Percentiles rank a stretch among this genome's conserved stretches.
Conservation (phyloP, 2,888 invertebrate species). For the Copidosoma aretas region DNA sequence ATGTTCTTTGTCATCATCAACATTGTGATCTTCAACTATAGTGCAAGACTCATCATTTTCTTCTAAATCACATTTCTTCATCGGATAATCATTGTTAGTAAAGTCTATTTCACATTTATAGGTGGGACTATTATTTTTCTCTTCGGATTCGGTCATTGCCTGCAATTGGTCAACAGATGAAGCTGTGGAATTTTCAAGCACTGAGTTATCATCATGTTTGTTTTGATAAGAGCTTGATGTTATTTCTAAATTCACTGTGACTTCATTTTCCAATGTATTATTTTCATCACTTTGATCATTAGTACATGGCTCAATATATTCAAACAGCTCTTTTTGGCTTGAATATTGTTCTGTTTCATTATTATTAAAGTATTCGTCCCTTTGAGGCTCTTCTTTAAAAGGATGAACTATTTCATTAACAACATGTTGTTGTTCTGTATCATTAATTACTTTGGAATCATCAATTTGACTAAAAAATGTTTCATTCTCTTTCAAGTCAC, state of each 20-base stretch:
- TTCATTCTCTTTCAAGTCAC: not conserved
- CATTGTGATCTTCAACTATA: not conserved
- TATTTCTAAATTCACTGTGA: conserved; percentile 17
- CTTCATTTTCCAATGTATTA: not conserved
- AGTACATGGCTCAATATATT: not conserved
- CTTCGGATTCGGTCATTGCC: not conserved
- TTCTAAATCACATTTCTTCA: not conserved
- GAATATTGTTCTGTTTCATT: not conserved
- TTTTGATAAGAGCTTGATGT: conserved; percentile 11
- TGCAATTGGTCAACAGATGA: not conserved
- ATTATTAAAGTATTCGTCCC: too few relatives aligned
- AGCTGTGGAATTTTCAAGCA: not conserved
- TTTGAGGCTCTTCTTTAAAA: too few relatives aligned
- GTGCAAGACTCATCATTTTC: not conserved
- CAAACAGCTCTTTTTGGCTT: not conserved
- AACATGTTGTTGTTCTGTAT: too few relatives aligned
- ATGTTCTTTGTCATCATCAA: too few relatives aligned
- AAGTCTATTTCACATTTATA: not conserved
- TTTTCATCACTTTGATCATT: not conserved
- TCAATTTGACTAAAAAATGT: not conserved
- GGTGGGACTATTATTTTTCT: not conserved
- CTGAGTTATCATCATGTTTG: not conserved
- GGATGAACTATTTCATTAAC: too few relatives aligned
- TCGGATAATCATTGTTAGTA: not conserved
- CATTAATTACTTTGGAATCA: not conserved